These are phyloP conservation scores for Lerista edwardsae DNA, from an alignment of 2,797 vertebrate species.

Conservation along the genomic window DNA sequence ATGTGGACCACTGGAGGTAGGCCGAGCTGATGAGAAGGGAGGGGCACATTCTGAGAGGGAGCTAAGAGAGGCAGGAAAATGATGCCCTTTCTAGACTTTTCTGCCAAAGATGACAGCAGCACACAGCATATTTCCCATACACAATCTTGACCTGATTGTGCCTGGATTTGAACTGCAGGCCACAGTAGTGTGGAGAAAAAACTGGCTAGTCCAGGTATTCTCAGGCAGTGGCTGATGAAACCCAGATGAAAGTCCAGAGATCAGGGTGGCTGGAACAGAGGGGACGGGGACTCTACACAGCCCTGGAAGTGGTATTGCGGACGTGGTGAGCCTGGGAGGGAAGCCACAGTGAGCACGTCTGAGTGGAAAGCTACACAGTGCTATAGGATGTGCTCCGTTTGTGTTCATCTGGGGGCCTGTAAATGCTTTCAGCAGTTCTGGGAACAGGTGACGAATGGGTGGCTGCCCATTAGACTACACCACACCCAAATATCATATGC, in stretches of 20 bases:
- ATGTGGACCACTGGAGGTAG: no score
- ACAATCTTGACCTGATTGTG: background rate
- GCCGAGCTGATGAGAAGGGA: background rate
- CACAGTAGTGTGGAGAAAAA: background rate
- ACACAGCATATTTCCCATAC: background rate
- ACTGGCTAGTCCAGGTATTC: no score
- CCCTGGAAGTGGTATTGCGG: background rate
- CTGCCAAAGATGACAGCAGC: background rate
- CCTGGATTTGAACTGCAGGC: background rate
- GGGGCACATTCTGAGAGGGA: background rate
- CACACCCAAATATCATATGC: background rate
- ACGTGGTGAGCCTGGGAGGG: background rate
- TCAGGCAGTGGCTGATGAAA: background rate
- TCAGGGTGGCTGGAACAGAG: background rate
- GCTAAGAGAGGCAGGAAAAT: background rate
- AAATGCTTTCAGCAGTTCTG: background rate
- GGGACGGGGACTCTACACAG: background rate
- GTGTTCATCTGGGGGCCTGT: background rate
- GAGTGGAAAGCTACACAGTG: background rate
- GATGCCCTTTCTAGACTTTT: no score
- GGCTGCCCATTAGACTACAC: background rate
- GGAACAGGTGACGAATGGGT: background rate
- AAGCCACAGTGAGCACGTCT: background rate
- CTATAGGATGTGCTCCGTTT: background rate
- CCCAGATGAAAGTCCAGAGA: background rate